These are phyloP conservation scores for Erannis defoliaria DNA, from an alignment of 2,888 invertebrate species.

Conservation along the genomic window DNA sequence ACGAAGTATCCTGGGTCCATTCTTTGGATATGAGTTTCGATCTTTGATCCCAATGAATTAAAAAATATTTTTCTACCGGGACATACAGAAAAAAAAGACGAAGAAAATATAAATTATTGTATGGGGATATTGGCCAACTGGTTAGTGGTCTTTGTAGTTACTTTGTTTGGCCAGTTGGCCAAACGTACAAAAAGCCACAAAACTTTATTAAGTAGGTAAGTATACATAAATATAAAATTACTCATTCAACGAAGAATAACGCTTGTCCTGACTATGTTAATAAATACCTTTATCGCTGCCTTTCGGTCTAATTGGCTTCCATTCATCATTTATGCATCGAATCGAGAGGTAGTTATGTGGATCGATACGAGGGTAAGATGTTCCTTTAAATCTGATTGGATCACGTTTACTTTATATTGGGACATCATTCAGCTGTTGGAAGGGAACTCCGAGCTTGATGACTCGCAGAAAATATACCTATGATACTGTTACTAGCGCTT, in stretches of 20 bases:
- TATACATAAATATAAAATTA: not conserved
- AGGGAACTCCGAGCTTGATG: conserved; percentile 15
- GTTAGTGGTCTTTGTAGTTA: too few relatives aligned
- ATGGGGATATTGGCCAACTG: too few relatives aligned
- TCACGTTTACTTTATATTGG: conserved; percentile 57
- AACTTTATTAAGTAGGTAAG: not conserved
- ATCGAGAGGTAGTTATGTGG: conserved; percentile 14
- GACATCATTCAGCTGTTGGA: conserved; percentile 31
- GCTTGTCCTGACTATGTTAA: conserved; percentile 1
- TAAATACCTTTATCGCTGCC: conserved; percentile 21
- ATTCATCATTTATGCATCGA: conserved; percentile 43
- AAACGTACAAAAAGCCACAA: not conserved
- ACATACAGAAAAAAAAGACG: too few relatives aligned
- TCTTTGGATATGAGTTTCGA: too few relatives aligned
- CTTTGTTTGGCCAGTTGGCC: too few relatives aligned
- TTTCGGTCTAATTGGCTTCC: conserved; percentile 32
- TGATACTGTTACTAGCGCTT: not conserved
- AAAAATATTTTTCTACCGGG: too few relatives aligned
- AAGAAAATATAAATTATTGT: too few relatives aligned
- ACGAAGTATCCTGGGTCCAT: too few relatives aligned
- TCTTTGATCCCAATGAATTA: too few relatives aligned
- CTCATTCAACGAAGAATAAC: not conserved
- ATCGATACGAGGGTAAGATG: conserved; percentile 29
- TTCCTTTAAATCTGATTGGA: conserved; percentile 54
- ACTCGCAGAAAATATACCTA: conserved; percentile 17